Base-by-base conservation (phyloP, 1,140 invertebrate species). In the Riptortus pedestris region DNA sequence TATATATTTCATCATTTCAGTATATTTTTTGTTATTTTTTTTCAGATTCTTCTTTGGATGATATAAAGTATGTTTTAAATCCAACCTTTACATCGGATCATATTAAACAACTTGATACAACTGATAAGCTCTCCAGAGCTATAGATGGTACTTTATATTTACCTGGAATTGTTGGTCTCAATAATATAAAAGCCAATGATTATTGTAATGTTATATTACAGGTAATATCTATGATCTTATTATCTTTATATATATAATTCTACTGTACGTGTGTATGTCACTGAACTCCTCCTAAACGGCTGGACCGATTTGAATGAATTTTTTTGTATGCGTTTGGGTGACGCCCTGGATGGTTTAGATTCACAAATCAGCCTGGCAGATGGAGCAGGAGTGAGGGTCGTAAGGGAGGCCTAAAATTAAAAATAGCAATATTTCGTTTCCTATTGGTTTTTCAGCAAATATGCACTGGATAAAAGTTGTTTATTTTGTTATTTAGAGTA, bases 171-270 rank as follows among this genome's bases (percentile, higher is more conserved):
- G 89, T 93, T 28, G 97, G 97, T 1, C 78, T 99, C 22, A 99
- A 99, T 74, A 99, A 99, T 75, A 99, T 99, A 67, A 99, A 99
- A 77, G 92, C 91, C 1, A 98, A 98, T 80, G 96, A 99, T 76
- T 99, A 99, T 73, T 98, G 96, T 71, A 99, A 99, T 80, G 96
- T 98, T 62, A 89, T 99, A 66, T 78, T 99, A 55, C 94, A 96
- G 80, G 92, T 93, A 74, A 74, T 72, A 9, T 27, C 7, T 2
- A 26, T 38, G 18, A 31, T 20, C 11, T 63, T 62, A 2, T 48
- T 5, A 33, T n/a, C n/a, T n/a, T n/a, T n/a, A n/a, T n/a, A n/a
- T n/a, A n/a, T n/a, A n/a, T n/a, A n/a, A n/a, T n/a, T n/a, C n/a
- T n/a, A n/a, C n/a, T n/a, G n/a, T n/a, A n/a, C n/a, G n/a, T n/a